phyloP scores from a whole-genome alignment of 2,888 invertebrate genomes.

The Mesodorylaimus sp. region DNA sequence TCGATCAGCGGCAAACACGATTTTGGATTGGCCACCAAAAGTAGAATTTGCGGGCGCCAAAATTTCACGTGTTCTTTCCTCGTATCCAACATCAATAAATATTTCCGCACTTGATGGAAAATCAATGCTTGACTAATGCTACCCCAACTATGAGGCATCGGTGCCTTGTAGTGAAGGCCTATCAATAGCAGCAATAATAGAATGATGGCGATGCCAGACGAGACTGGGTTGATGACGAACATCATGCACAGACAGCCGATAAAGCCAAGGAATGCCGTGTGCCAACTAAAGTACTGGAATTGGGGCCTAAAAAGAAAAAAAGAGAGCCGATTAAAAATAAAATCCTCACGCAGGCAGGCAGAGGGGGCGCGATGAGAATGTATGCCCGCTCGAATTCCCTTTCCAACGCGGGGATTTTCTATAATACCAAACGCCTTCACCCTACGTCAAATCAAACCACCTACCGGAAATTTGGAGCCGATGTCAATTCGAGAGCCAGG shows the following conservation, averaged over 20 bases:
- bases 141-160: conserved; percentile 69
- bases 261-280: conserved; percentile 68
- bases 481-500: conserved; percentile 78
- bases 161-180: conserved; percentile 59
- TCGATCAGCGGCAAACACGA: conserved; percentile 75
- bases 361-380: too few relatives aligned
- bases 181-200: conserved; percentile 65
- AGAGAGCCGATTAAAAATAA: background rate
- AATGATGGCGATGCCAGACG: conserved; percentile 68
- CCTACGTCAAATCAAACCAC: background rate
- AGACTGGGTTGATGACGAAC: conserved; percentile 77
- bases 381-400: too few relatives aligned
- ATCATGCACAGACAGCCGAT: conserved; percentile 71
- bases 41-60: conserved; percentile 89
- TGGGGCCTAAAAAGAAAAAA: conserved; percentile 43
- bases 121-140: conserved; percentile 96
- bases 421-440: background rate
- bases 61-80: conserved; percentile 96
- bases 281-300: conserved; percentile 87
- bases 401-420: background rate
- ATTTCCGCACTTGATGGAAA: conserved; percentile 94
- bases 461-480: conserved; percentile 87
- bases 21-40: conserved; percentile 75
- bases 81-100: conserved; percentile 76
- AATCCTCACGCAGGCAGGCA: too few relatives aligned